Base-by-base conservation (phyloP, 2,113 vertebrate species). In the Silurus asotus region DNA sequence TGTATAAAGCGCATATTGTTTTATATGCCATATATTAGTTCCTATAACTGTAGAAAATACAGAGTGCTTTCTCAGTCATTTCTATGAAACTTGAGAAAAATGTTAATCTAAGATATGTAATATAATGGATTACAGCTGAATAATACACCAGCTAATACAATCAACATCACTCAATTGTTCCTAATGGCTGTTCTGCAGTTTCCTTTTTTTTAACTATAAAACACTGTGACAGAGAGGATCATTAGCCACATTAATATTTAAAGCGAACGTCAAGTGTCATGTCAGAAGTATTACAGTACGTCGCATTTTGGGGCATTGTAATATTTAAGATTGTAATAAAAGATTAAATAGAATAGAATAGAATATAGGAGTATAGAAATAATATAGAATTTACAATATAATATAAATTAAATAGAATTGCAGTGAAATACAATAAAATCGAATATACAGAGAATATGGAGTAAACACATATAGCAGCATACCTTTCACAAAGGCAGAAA, bases 151-250 rank as follows among this genome's bases (percentile, higher is more conserved):
- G 9, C 8, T 61, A 80, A 61, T 61, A 61, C 19, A 48, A 48
- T 80, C 61, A 61, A 45, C 77, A 61, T 80, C 56, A 80, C 56
- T 80, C 28, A 45, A 20, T 20, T 61, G 56, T 80, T 45, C 28
- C 56, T 80, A 80, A 80, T 80, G 58, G 77, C 56, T 61, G 77
- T 80, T 61, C 56, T 61, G 28, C 17, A 37, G 75, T 79, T 79
- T 37, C 37, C 37, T 37, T 37, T 37, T 37, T 37, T 79, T 15
- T 45, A 4, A 17, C 20, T 56, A 80, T 61, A 61, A 80, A 61
- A 45, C 56, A 28, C 76, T 19, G 53, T 37, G 53, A 28, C 76
- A 48, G 56, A 37, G 9, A 61, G 77, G 48, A 61, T 61, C 77
- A 48, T 80, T 80, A 80, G 28, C 56, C 77, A 48, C 56, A 80